A percentile compares a stretch with the other conserved stretches of the same genome.
These are phyloP conservation scores for Rhynchonycteris naso DNA, from an alignment of 2,797 vertebrate genomes.

Conservation along the genomic window DNA sequence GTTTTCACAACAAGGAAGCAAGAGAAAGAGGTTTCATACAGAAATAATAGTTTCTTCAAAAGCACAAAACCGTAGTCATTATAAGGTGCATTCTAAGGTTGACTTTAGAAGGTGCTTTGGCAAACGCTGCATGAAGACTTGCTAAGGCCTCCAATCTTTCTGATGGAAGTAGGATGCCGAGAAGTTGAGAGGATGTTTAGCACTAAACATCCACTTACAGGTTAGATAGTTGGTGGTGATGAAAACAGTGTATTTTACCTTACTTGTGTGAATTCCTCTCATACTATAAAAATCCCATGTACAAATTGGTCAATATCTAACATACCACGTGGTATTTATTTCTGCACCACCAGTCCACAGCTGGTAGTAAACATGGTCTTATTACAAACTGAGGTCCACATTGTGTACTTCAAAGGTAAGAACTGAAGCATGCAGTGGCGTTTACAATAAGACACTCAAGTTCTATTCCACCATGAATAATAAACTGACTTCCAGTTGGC, in stretches of 20 bases:
- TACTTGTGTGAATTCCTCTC: neutral
- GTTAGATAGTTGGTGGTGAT: neutral
- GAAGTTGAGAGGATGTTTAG: neutral
- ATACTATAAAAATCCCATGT: neutral
- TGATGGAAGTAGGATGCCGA: neutral
- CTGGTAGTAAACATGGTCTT: neutral
- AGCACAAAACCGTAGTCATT: neutral
- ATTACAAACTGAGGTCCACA: neutral
- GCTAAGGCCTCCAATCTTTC: neutral
- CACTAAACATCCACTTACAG: neutral
- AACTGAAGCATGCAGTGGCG: conserved; percentile 53
- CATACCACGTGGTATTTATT: neutral
- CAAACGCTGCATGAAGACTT: neutral
- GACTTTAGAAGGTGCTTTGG: neutral
- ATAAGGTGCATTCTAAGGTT: no score
- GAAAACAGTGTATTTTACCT: neutral
- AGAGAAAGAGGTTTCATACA: neutral
- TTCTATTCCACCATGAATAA: conserved; percentile 51
- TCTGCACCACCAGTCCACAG: neutral
- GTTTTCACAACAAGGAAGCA: neutral
- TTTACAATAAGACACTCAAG: conserved; percentile 48
- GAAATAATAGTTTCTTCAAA: neutral
- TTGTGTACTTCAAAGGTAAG: conserved; percentile 41
- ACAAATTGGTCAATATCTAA: neutral
- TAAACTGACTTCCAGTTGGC: conserved; percentile 76